Evolutionary conservation across 2,797 vertebrate genomes (phyloP), one percentile per base, ranked within the genome.

Genomic region (Tympanoctomys barrerae): DNA sequence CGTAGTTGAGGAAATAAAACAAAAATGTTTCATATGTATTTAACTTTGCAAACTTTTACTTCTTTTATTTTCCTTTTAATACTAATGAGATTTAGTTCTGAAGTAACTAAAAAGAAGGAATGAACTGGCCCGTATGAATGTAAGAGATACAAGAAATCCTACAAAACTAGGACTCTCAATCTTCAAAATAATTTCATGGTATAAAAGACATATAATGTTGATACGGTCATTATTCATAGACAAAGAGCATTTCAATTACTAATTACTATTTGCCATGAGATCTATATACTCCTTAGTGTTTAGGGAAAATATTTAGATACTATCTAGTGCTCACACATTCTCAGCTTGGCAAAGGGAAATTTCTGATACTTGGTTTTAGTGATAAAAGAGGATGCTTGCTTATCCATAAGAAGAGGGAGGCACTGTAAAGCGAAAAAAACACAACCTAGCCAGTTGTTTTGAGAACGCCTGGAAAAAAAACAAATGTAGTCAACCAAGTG

Each of bases 11-110:
- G 10, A 96, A 92, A 75, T 57, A 77, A 94, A 89, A 68, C 21
- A 36, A 64, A 89, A 70, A 75, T 13, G 24, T 82, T 85, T 92
- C 83, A 31, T 71, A 66, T 73, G n/a, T 36, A 70, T 78, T 96
- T 92, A 94, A 73, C 71, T 87, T 88, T 64, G 21, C 68, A 88
- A 87, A 87, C 33, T 36, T 77, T 5, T 3, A 85, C 26, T 7
- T 93, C n/a, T 54, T 0, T 39, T n/a, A 87, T 87, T 94, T 16
- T 71, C 22, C 7, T 94, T 42, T 87, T 75, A 64, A 70, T 88
- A 95, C 64, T 39, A 73, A 81, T 68, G 49, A 80, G 33, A 66
- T n/a, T 4, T 0, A 78, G 57, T 26, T 26, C 19, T 91, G 82
- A 75, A 77, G 61, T 61, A 77, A 77, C 42, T 4, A 22, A 79